These are phyloP conservation scores for Cryptops parisi DNA, from an alignment of 2,888 invertebrate species.

Conservation along the genomic window DNA sequence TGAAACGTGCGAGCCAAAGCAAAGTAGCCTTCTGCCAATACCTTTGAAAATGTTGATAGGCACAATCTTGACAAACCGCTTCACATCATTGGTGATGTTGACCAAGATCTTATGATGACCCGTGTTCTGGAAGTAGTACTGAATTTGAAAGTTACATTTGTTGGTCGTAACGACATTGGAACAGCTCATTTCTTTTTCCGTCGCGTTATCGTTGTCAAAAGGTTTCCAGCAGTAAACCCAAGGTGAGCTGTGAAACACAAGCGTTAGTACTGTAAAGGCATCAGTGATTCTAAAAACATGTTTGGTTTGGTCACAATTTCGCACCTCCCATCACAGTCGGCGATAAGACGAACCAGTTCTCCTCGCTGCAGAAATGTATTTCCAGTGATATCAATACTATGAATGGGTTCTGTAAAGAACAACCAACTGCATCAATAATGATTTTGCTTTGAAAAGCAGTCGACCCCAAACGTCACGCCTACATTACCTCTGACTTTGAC, in stretches of 20 bases:
- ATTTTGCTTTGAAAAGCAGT: not conserved
- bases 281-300: not conserved
- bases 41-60: conserved; percentile 73
- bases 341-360: conserved; percentile 51
- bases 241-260: conserved; percentile 1
- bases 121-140: conserved; percentile 53
- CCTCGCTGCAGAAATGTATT: conserved; percentile 71
- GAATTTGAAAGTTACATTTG: conserved; percentile 46
- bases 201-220: not conserved
- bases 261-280: no score
- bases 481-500: not conserved
- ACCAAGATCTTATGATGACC: conserved; percentile 61
- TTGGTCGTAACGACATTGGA: conserved; percentile 23
- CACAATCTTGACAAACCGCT: conserved; percentile 49
- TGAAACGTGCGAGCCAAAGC: no score
- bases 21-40: no score
- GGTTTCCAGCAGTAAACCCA: conserved; percentile 10
- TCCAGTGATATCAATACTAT: conserved; percentile 52
- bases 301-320: no score
- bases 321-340: conserved; percentile 54
- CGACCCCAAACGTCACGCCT: not conserved
- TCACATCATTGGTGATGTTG: conserved; percentile 60
- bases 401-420: conserved; percentile 43
- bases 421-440: not conserved
- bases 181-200: conserved; percentile 46